Percentiles rank a stretch among this genome's conserved stretches.
Conservation (phyloP, 2,797 vertebrate genomes). For the Rhinatrema bivittatum region DNA sequence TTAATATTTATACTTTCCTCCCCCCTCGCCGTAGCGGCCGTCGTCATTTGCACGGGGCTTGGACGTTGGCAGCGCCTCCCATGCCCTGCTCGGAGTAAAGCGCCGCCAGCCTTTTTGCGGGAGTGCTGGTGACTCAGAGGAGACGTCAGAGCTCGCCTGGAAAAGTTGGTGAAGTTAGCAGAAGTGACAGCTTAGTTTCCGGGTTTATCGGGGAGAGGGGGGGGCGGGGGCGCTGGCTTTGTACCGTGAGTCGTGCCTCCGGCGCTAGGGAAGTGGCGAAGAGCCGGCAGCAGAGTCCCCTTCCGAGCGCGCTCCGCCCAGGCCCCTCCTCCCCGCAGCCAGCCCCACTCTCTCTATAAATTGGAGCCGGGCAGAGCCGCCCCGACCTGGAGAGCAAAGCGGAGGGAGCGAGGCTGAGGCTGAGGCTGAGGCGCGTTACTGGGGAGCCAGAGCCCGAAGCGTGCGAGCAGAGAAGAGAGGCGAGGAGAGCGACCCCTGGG, state of each 20-base stretch:
- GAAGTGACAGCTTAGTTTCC: not conserved
- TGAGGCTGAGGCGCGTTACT: fast-evolving
- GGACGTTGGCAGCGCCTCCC: too few species aligned
- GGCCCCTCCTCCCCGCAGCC: not conserved
- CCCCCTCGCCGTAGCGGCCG: too few species aligned
- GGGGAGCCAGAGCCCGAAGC: not conserved
- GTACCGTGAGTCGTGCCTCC: fast-evolving
- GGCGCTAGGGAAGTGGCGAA: too few species aligned
- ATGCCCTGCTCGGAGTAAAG: fast-evolving
- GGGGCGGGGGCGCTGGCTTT: not conserved
- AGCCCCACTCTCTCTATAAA: not conserved
- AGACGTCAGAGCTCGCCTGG: too few species aligned
- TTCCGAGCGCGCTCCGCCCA: not conserved
- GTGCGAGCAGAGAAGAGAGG: too few species aligned
- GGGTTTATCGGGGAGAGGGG: not conserved
- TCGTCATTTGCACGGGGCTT: too few species aligned
- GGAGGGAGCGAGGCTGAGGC: not conserved
- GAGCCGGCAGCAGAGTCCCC: too few species aligned
- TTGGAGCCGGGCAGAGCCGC: constrained; percentile 4
- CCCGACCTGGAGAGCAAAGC: constrained; percentile 22
- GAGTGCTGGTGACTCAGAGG: too few species aligned
- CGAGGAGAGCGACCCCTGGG: too few species aligned
- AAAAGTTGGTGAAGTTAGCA: too few species aligned
- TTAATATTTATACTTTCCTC: too few species aligned
- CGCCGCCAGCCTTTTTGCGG: fast-evolving